phyloP scores from a whole-genome alignment of 1,140 invertebrate species.

The Macrosteles quadrilineatus region DNA sequence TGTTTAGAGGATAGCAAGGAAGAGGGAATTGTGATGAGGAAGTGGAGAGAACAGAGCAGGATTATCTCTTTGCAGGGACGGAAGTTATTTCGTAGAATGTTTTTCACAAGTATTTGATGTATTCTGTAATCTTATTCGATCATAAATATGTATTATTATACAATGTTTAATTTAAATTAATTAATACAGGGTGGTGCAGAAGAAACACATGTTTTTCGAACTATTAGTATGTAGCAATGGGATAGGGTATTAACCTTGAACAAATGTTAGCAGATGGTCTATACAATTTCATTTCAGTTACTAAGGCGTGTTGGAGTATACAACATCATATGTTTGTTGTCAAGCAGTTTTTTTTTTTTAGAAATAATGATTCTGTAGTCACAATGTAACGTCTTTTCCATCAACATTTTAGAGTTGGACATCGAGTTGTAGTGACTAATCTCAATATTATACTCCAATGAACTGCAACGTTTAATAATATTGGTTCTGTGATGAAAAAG shows the following conservation, averaged over 20 bases:
- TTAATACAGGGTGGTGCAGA: slow-evolving; percentile 11
- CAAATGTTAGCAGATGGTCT: slow-evolving; percentile 3
- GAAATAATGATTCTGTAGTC: slow-evolving; percentile 29
- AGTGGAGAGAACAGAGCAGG: too few species aligned
- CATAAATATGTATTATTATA: too few species aligned
- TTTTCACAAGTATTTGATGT: too few species aligned
- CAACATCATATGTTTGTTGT: slow-evolving; percentile 30
- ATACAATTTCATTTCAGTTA: slow-evolving; percentile 33
- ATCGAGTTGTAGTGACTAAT: slow-evolving; percentile 26
- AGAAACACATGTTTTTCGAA: slow-evolving; percentile 29
- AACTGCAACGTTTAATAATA: slow-evolving; percentile 37
- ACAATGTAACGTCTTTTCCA: slow-evolving; percentile 27
- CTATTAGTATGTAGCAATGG: slow-evolving; percentile 13
- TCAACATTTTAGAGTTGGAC: slow-evolving; percentile 32
- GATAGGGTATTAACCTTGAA: slow-evolving; percentile 19
- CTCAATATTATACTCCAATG: slow-evolving; percentile 30
- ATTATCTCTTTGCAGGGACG: too few species aligned
- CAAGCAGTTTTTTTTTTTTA: slow-evolving; percentile 32
- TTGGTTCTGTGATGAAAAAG: slow-evolving; percentile 33
- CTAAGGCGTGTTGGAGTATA: slow-evolving; percentile 30
- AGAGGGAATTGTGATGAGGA: too few species aligned
- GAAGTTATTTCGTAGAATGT: too few species aligned
- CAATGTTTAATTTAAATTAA: too few species aligned
- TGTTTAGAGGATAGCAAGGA: too few species aligned
- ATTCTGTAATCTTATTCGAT: too few species aligned